Evolutionary conservation across 2,113 vertebrate species (phyloP), one percentile per base, ranked within the genome.

Genomic region (Climacteris rufus): DNA sequence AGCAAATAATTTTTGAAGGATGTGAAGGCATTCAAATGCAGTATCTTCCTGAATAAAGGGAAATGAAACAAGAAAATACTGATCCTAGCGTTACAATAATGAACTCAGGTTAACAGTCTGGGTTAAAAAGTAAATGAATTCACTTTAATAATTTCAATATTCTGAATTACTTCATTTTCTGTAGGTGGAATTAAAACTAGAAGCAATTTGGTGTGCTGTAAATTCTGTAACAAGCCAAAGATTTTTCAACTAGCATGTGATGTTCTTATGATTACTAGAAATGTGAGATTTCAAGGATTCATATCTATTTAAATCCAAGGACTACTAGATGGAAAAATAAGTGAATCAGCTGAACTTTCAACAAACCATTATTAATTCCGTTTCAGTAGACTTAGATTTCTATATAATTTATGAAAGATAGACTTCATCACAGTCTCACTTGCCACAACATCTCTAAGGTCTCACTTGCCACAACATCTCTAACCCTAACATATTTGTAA

Each of bases 151-250:
- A 93, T 31, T 87, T 91, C 19, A 63, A 37, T 78, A 84, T 82
- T 78, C 83, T 53, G 71, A 95, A 95, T 68, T 84, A 52, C 74
- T 95, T 94, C 35, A 75, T 92, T 94, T 95, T 80, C 83, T 71
- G 80, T 91, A 91, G 94, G 83, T 93, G 93, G 77, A 92, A 76
- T 80, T 90, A 95, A 94, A 97, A 82, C 53, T 65, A 68, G 77
- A 93, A 96, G 84, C 42, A 87, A 87, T 78, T 89, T 57, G 68
- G 11, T 39, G 30, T 56, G 35, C 49, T 91, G 31, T 78, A 89
- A 75, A 91, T 68, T 92, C 77, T 92, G 24, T 64, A 83, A 83
- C 31, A 94, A 81, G 60, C 49, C n/a, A 49, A 89, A 68, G 27
- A 56, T 78, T 84, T 90, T 94, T 91, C 63, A 92, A 91, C 13